Base-by-base conservation (phyloP, 1,140 invertebrate species). In the Euschistus heros region DNA sequence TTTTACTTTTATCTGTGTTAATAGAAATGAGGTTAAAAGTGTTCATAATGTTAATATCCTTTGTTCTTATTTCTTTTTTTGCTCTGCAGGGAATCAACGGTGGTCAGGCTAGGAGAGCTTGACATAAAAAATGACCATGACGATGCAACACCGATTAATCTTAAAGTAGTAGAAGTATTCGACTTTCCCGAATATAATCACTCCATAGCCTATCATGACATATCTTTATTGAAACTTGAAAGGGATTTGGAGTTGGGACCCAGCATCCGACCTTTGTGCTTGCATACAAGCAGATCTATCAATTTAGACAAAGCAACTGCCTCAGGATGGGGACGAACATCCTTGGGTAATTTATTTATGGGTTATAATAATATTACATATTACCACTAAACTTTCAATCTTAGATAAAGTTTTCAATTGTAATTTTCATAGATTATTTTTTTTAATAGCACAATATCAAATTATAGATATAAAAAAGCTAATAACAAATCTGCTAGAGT, bases 181-280 rank as follows among this genome's bases (percentile, higher is more conserved):
- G 70, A 72, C 13, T 79, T 84, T 71, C 79, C 79, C 2, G 57
- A 74, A 0, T 84, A 82, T 64, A 73, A 73, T 4, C 73, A 67
- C 30, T 70, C 72, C 2, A 66, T 68, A 0, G 73, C 76, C 27
- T 80, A 81, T 69, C 77, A 84, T 70, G 82, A 84, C 61, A 81
- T 84, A 55, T 81, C 79, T 18, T 67, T 84, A 2, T 60, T 83
- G 0, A 74, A 76, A 69, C 69, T 83, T 18, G 71, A 77, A 44
- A 70, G 66, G 37, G 67, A 71, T 62, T 76, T 81, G 0, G 68
- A 62, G 18, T 79, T 82, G 26, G 77, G 76, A 47, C 72, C 75
- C 4, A 79, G 75, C 63, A 77, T 82, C 1, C 72, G 78, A 54
- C 82, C 82, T 0, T 78, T 79, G 15, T 84, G 82, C 67, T 64